phyloP scores from a whole-genome alignment of 2,113 vertebrate species.

The Channa argus region DNA sequence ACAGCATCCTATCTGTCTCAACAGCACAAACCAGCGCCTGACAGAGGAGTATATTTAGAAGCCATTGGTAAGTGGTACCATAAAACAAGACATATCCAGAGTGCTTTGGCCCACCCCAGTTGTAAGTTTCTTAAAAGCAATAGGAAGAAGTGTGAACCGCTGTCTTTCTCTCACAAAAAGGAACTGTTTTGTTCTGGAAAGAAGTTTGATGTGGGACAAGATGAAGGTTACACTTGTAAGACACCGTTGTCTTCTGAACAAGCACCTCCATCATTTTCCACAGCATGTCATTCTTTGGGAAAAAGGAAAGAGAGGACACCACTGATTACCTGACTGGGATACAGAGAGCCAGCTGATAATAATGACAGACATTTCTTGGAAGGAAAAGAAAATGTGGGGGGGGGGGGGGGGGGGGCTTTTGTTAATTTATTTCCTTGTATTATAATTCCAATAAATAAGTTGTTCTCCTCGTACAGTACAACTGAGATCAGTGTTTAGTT shows the following conservation, averaged over 20 bases:
- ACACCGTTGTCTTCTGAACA: constrained; percentile 41
- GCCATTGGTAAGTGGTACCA: constrained; percentile 73
- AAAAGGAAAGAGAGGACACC: constrained; percentile 19
- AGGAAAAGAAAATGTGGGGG: constrained; percentile 25
- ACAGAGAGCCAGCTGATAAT: constrained; percentile 43
- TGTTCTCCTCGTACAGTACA: constrained; percentile 81
- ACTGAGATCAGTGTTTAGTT: constrained; percentile 79
- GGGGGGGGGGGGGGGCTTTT: constrained; percentile 2
- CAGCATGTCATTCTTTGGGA: constrained; percentile 31
- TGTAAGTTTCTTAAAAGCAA: constrained; percentile 74
- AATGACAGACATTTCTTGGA: constrained; percentile 46
- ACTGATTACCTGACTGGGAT: constrained; percentile 39
- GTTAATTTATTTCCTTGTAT: constrained; percentile 86
- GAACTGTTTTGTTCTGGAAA: constrained; percentile 23
- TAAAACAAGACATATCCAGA: constrained; percentile 54
- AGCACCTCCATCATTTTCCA: constrained; percentile 43
- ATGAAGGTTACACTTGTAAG: constrained; percentile 11
- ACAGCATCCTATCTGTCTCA: constrained; percentile 18
- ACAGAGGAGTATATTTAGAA: constrained; percentile 65
- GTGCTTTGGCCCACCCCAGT: constrained; percentile 61
- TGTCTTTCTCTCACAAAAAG: constrained; percentile 11
- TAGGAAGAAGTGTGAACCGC: constrained; percentile 62
- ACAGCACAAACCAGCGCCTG: constrained; percentile 52
- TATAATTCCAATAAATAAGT: constrained; percentile 81
- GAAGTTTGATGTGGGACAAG: constrained; percentile 18